Percentiles rank a stretch among this genome's conserved stretches.
Evolutionary conservation across 2,113 vertebrate genomes (phyloP).

Genomic region (Balaeniceps rex): DNA sequence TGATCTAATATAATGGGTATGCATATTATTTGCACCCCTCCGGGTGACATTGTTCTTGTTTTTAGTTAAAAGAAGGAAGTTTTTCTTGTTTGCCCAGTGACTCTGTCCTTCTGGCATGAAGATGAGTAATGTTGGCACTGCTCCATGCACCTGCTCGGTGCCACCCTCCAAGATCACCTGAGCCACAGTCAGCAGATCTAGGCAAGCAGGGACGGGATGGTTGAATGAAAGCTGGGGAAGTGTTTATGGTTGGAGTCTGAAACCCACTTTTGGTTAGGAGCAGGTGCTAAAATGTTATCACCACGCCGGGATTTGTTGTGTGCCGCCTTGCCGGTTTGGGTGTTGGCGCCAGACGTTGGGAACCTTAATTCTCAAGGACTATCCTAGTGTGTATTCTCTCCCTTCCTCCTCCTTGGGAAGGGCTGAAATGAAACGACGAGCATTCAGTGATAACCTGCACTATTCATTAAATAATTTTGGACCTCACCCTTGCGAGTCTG

Average conservation of each 20-base stretch:
- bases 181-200: constrained; percentile 7
- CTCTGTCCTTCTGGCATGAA: constrained; percentile 70
- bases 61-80: constrained; percentile 57
- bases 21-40: constrained; percentile 1
- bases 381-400: not conserved
- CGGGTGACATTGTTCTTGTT: constrained; percentile 44
- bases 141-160: constrained; percentile 75
- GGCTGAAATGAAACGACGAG: not conserved
- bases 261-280: not conserved
- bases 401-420: not conserved
- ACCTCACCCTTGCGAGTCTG: not conserved
- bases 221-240: not conserved
- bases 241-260: not conserved
- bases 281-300: not conserved
- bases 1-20: constrained; percentile 29
- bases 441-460: not conserved
- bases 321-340: not conserved
- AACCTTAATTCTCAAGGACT: not conserved
- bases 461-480: not conserved
- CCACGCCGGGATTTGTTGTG: not conserved
- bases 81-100: constrained; percentile 63
- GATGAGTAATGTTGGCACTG: constrained; percentile 66
- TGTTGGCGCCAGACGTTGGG: not conserved
- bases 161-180: constrained; percentile 69
- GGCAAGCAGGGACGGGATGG: not conserved